Percentiles rank a stretch among this genome's conserved stretches.
Conservation (phyloP, 2,888 invertebrate genomes). For the Girardia tigrina region DNA sequence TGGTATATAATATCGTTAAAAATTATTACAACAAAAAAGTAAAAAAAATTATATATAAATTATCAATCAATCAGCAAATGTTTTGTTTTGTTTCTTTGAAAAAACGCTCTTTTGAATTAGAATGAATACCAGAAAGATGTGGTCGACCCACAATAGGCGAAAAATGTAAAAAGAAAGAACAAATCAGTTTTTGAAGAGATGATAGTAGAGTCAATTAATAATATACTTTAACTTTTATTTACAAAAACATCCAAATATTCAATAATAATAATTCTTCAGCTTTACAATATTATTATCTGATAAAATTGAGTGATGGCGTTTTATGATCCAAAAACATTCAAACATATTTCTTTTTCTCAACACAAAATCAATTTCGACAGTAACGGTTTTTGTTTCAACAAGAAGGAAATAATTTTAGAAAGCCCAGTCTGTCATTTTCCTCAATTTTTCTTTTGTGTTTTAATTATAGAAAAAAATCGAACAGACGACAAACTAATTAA, state of each 20-base stretch:
- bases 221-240: background rate
- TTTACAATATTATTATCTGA: conserved; percentile 23
- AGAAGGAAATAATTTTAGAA: conserved; percentile 19
- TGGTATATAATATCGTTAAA: too few species aligned
- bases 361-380: background rate
- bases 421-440: conserved; percentile 14
- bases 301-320: conserved; percentile 20
- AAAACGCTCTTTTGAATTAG: too few species aligned
- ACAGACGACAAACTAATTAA: conserved; percentile 20
- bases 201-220: background rate
- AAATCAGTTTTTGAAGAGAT: conserved; percentile 17
- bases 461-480: conserved; percentile 13
- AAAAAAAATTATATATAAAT: too few species aligned
- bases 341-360: background rate
- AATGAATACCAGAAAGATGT: background rate
- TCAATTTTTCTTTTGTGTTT: background rate
- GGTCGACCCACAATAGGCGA: conserved; percentile 13
- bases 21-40: too few species aligned
- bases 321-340: background rate
- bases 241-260: conserved; percentile 9
- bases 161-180: conserved; percentile 18
- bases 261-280: conserved; percentile 10
- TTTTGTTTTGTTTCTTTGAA: too few species aligned
- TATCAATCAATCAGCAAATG: background rate
- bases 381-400: background rate